Percentiles rank a stretch among this genome's conserved stretches.
phyloP scores from a whole-genome alignment of 2,888 invertebrate species.

The Rosalia funebris region DNA sequence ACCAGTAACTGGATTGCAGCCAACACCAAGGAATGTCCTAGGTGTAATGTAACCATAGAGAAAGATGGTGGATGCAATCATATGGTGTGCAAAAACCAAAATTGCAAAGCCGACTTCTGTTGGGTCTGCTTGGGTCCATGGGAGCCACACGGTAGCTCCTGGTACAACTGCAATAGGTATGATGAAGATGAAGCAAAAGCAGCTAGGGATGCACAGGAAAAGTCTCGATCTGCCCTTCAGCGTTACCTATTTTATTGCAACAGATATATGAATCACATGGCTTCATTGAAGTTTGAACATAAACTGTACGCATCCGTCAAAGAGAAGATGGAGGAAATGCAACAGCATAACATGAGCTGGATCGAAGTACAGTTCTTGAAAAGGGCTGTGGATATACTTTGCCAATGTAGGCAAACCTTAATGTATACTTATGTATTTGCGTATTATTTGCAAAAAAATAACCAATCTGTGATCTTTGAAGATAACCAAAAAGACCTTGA shows the following conservation, averaged over 20 bases:
- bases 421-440: constrained; percentile 99
- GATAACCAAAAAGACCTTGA: constrained; percentile 98
- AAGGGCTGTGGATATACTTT: constrained; percentile 96
- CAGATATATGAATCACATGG: constrained; percentile 99
- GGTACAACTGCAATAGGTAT: constrained; percentile 97
- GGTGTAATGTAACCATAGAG: constrained; percentile 96
- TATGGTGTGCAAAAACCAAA: constrained; percentile 98
- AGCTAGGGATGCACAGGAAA: constrained; percentile 95
- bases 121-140: constrained; percentile 99
- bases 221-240: constrained; percentile 91
- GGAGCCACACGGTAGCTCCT: constrained; percentile 98
- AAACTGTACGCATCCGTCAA: constrained; percentile 96
- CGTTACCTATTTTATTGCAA: constrained; percentile 99
- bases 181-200: constrained; percentile 97
- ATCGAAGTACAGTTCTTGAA: constrained; percentile 99
- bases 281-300: constrained; percentile 96
- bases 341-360: constrained; percentile 99
- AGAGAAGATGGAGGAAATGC: constrained; percentile 99
- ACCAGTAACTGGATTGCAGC: constrained; percentile 99
- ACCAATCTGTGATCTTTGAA: constrained; percentile 98
- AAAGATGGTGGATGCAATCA: constrained; percentile 99
- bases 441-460: constrained; percentile 96
- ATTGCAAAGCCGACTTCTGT: constrained; percentile 98
- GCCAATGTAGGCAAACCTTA: constrained; percentile 95
- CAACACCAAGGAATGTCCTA: constrained; percentile 99